Percentiles rank a stretch among this genome's conserved stretches.
Evolutionary conservation across 92 coral and sea anemone species (phyloP).

Genomic region (Scolanthus callimorphus): DNA sequence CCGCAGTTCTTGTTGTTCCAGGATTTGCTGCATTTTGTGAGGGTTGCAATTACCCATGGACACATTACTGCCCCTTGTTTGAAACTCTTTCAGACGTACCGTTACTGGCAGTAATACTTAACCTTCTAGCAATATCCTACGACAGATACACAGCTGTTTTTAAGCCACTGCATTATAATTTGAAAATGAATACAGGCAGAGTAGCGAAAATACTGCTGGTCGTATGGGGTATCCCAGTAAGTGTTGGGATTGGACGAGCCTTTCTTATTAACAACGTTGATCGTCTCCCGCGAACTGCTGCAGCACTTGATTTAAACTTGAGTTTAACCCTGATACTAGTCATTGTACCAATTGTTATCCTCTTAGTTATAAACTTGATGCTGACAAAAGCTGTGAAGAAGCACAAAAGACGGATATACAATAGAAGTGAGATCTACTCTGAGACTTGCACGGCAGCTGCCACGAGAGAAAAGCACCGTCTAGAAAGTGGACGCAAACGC

Average conservation of each 20-base stretch:
- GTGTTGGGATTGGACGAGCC: conserved; percentile 19
- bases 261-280: neutral
- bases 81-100: conserved; percentile 33
- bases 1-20: conserved; percentile 48
- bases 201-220: conserved; percentile 29
- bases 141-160: conserved; percentile 66
- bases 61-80: conserved; percentile 49
- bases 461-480: neutral
- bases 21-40: conserved; percentile 54
- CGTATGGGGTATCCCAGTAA: conserved; percentile 50
- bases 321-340: conserved; percentile 15
- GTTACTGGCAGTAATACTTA: conserved; percentile 42
- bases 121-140: conserved; percentile 55
- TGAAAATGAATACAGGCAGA: conserved; percentile 44
- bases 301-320: conserved; percentile 17
- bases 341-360: conserved; percentile 10
- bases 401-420: conserved; percentile 26
- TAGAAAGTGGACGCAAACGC: neutral
- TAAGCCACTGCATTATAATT: conserved; percentile 55
- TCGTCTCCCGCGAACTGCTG: neutral
- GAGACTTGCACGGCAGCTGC: neutral
- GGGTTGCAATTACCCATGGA: conserved; percentile 38
- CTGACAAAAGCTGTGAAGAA: conserved; percentile 36
- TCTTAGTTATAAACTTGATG: conserved; percentile 24
- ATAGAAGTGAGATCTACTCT: conserved; percentile 14